These are phyloP conservation scores for Procavia capensis DNA, from an alignment of 2,113 vertebrate genomes.

Conservation along the genomic window DNA sequence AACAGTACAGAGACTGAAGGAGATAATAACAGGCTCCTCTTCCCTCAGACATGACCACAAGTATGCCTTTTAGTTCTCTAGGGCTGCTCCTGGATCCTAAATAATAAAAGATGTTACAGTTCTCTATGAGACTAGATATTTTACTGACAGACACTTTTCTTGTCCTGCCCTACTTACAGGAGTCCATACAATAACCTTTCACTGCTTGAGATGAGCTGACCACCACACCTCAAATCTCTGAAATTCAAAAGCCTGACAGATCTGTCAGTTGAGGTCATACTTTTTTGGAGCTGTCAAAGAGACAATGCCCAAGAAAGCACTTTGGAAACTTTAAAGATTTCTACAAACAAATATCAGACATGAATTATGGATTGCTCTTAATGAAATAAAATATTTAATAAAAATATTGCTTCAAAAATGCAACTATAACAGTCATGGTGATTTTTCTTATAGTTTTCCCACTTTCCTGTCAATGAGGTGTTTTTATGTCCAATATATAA, in stretches of 20 bases:
- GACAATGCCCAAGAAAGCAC: not conserved
- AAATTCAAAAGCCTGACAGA: constrained; percentile 23
- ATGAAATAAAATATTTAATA: not conserved
- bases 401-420: constrained; percentile 25
- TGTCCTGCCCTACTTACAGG: not conserved
- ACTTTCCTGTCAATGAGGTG: constrained; percentile 10
- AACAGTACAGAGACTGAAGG: not conserved
- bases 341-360: not conserved
- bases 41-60: constrained; percentile 33
- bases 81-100: constrained; percentile 15
- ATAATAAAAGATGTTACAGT: not conserved
- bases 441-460: not conserved
- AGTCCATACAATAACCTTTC: not conserved
- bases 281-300: constrained; percentile 37
- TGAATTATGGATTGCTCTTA: not conserved
- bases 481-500: not conserved
- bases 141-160: constrained; percentile 23
- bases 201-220: not conserved
- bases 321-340: constrained; percentile 2
- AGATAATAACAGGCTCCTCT: not conserved
- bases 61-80: not conserved
- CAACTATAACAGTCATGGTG: not conserved
- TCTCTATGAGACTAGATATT: not conserved
- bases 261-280: not conserved
- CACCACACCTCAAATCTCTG: not conserved